Base-by-base conservation (phyloP, 2,888 invertebrate species). In the Cosmia pyralina region DNA sequence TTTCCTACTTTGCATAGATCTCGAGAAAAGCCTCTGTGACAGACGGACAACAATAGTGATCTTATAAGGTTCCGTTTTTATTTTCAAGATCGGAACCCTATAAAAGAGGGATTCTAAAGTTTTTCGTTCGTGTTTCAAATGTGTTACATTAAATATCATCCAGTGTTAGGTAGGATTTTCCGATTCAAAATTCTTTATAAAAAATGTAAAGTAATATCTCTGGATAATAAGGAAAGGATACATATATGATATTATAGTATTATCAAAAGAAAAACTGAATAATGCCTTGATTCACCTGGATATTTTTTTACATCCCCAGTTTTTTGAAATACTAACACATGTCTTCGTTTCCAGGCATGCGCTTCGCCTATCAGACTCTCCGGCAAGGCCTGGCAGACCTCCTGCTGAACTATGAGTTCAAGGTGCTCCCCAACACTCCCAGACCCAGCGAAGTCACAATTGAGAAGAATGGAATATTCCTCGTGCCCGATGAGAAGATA, bases 291-390 rank as follows among this genome's bases (percentile, higher is more conserved):
- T 19, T 19, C 19, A n/a, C 52, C 7, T 48, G 7, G 48, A 3
- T 48, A 38, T 38, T 38, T 38, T 38, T 38, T 38, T 38, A 38
- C 38, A 38, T 4, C 38, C 38, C 38, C 0, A 38, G 4, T 41
- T 41, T 8, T 41, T 41, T 41, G 38, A 38, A 38, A 38, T 5
- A 41, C 28, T 13, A 48, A 50, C 13, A 17, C 17, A 4, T 34
- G 4, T 3, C 3, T 34, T 7, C 0, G 4, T n/a, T 59, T 53
- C 10, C 84, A 92, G 92, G 92, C 17, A 82, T 84, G 75, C 88
- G 91, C 19, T 91, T 92, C 63, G 90, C 82, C 7, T 78, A 81
- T 38, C 85, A 88, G 65, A 83, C 88, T 1, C 44, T 90, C 0
- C 84, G 90, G 0, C 88, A 83, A 48, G 91, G 81, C 0, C 22